Percentiles rank a stretch among this genome's conserved stretches.
Conservation (phyloP, 2,797 vertebrate species). For the Tachyglossus aculeatus region DNA sequence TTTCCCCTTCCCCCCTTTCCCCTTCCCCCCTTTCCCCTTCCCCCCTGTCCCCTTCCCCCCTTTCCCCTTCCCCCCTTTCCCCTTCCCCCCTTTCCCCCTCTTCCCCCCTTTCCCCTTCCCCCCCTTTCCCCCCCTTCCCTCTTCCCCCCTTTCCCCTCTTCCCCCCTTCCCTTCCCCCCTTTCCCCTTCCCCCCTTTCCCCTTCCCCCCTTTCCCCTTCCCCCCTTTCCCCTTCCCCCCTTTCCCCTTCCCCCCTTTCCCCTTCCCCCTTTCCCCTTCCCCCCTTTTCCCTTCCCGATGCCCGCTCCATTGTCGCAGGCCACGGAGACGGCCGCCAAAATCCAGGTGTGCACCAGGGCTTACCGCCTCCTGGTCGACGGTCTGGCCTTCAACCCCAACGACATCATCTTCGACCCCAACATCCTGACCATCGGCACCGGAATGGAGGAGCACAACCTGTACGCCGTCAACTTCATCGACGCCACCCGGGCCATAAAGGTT, state of each 20-base stretch:
- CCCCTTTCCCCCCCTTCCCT: background rate
- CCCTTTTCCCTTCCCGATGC: background rate
- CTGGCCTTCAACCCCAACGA: constrained; percentile 89
- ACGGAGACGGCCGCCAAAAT: constrained; percentile 88
- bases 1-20: too few relatives aligned
- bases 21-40: too few relatives aligned
- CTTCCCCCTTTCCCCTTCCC: background rate
- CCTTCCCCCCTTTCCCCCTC: background rate
- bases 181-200: background rate
- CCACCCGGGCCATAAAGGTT: constrained; percentile 92
- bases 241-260: background rate
- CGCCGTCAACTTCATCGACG: constrained; percentile 88
- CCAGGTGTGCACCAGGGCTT: constrained; percentile 88
- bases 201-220: background rate
- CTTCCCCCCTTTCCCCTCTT: background rate
- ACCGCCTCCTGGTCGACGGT: constrained; percentile 82
- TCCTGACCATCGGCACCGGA: constrained; percentile 96
- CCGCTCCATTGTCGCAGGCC: constrained; percentile 77
- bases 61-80: background rate
- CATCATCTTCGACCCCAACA: constrained; percentile 98
- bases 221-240: background rate
- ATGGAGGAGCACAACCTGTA: constrained; percentile 95
- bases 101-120: background rate
- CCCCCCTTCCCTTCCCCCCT: background rate
- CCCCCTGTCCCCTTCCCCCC: background rate